These are phyloP conservation scores for Esperia sulphurella DNA, from an alignment of 2,888 invertebrate species.

Conservation along the genomic window DNA sequence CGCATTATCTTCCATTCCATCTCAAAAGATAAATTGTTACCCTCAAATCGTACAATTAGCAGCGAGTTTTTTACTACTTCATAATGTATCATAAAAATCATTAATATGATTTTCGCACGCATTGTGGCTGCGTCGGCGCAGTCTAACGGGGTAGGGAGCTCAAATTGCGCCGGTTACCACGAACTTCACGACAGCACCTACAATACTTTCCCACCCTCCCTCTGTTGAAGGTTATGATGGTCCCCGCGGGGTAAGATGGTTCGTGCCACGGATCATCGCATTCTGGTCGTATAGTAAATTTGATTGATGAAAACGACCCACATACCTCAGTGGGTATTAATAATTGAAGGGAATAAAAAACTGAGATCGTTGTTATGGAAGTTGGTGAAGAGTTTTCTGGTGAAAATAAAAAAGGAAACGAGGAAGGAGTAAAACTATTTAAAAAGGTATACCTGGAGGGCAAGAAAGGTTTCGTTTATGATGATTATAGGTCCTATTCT, in stretches of 20 bases:
- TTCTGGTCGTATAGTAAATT: slow-evolving; percentile 27
- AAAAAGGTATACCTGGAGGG: too few relatives aligned
- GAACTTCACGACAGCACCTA: neutral
- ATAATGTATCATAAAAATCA: slow-evolving; percentile 19
- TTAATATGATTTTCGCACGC: slow-evolving; percentile 30
- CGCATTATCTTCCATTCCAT: too few relatives aligned
- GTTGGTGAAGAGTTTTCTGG: neutral
- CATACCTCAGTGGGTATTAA: slow-evolving; percentile 32
- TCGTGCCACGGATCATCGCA: neutral
- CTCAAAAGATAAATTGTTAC: neutral
- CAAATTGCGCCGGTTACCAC: slow-evolving; percentile 23
- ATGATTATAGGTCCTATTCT: too few relatives aligned
- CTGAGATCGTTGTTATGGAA: neutral
- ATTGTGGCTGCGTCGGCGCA: slow-evolving; percentile 17
- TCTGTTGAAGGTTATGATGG: neutral
- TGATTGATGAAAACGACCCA: slow-evolving; percentile 57
- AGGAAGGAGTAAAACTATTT: neutral
- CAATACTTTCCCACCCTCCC: neutral
- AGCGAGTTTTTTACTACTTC: slow-evolving; percentile 8
- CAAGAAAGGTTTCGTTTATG: too few relatives aligned
- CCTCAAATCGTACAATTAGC: neutral
- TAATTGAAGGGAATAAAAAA: slow-evolving; percentile 44
- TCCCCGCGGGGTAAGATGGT: neutral
- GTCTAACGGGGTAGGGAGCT: slow-evolving; percentile 9
- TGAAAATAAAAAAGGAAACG: neutral